A percentile compares a stretch with the other conserved stretches of the same genome.
These are phyloP conservation scores for Himalopsyche anomala DNA, from an alignment of 2,888 invertebrate species.

Conservation along the genomic window DNA sequence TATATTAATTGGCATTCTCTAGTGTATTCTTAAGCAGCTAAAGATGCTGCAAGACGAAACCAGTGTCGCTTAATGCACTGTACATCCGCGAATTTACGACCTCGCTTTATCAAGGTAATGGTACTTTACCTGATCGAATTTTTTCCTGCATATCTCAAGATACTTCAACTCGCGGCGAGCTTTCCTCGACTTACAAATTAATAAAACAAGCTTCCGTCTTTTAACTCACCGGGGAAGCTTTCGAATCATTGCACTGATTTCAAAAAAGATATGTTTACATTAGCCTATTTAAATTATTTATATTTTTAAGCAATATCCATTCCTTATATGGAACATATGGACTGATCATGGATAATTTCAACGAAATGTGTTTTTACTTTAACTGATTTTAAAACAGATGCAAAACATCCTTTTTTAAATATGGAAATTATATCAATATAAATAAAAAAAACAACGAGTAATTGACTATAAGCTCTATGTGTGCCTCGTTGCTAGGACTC, in stretches of 20 bases:
- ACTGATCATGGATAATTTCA: too few relatives aligned
- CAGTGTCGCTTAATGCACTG: not conserved
- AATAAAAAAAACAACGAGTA: too few relatives aligned
- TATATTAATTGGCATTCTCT: not conserved
- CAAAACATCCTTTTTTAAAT: too few relatives aligned
- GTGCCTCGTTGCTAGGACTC: too few relatives aligned
- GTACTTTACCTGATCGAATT: not conserved
- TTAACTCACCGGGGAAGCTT: constrained; percentile 50
- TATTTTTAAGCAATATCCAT: too few relatives aligned
- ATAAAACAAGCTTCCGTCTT: constrained; percentile 46
- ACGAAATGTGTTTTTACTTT: too few relatives aligned
- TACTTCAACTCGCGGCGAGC: constrained; percentile 29
- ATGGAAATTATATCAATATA: too few relatives aligned
- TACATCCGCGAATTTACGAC: constrained; percentile 17
- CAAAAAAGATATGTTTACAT: too few relatives aligned
- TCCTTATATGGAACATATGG: too few relatives aligned
- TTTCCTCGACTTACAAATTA: constrained; percentile 49
- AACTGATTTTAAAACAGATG: too few relatives aligned
- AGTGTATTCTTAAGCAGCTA: not conserved
- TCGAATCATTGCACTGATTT: not conserved
- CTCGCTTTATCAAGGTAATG: not conserved
- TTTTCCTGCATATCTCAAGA: constrained; percentile 19
- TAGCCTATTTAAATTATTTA: too few relatives aligned
- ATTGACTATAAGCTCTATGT: too few relatives aligned
- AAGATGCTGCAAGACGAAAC: not conserved